Base-by-base conservation (phyloP, 1,140 invertebrate genomes). In the Drosophila serrata region DNA sequence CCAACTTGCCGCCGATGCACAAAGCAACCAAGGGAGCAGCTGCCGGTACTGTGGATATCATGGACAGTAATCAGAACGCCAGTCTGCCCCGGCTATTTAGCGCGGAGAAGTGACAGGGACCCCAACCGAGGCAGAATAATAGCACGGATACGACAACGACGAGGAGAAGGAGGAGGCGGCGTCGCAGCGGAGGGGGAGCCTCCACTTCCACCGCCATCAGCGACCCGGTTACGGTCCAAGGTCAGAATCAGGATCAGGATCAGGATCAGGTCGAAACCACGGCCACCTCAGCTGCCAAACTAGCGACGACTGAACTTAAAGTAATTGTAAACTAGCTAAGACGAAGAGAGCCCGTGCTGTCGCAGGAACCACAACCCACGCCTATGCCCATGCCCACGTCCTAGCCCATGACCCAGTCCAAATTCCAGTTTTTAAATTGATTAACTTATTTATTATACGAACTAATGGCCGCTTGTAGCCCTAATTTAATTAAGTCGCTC, bases 1-100 rank as follows among this genome's bases (percentile, higher is more conserved):
- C 95, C 60, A 96, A 97, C 92, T 93, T 98, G 79, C 97, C 97
- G 2, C 93, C 94, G 4, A 95, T 95, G 92, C 46, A 64, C 63
- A 64, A 82, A 62, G 31, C 35, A n/a, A 69, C 31, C 24, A 78
- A 69, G 42, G 51, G 53, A 4, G 49, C 37, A 4, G 35, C 29
- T 3, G 39, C n/a, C 31, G 19, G 39, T 13, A 13, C 48, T 0
- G 51, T 55, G 7, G 76, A 92, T 53, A 86, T 92, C 31, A 85
- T 92, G 65, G 91, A 90, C 29, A 90, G 72, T 43, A 92, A 92
- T 68, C 81, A 92, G 58, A 91, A 92, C 33, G 78, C 79, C 40
- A 88, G 80, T 48, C 43, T 92, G 40, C 65, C 87, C 3, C 68
- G 79, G 45, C 46, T 92, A 3, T 92, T 92, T 61, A 55, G 70